phyloP scores from a whole-genome alignment of 2,797 vertebrate genomes.

The Acipenser ruthenus region DNA sequence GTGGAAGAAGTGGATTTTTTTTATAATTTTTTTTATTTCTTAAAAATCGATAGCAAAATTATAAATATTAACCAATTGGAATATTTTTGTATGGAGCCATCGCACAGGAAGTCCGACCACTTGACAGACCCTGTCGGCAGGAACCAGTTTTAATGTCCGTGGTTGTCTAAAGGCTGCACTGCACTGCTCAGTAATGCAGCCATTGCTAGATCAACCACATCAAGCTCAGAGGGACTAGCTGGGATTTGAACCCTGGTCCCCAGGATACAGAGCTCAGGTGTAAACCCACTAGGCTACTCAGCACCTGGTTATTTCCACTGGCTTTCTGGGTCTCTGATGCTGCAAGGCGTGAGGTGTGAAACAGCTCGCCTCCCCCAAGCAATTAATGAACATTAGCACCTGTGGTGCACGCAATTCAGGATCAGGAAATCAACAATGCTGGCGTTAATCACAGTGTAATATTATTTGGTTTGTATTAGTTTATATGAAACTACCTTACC shows the following conservation, averaged over 20 bases:
- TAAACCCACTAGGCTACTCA: background rate
- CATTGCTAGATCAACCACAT: constrained; percentile 45
- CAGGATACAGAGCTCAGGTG: too few species aligned
- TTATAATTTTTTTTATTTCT: background rate
- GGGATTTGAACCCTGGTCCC: background rate
- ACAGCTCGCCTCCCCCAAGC: too few species aligned
- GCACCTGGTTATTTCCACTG: background rate
- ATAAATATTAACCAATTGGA: background rate
- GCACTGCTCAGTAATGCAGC: background rate
- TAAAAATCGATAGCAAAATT: background rate
- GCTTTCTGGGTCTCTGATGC: background rate
- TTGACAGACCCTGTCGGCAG: constrained; percentile 49
- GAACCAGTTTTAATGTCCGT: constrained; percentile 65
- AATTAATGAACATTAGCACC: too few species aligned
- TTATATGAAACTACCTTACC: too few species aligned
- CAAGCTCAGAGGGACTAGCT: background rate
- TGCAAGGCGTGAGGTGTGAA: background rate
- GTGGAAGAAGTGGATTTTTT: background rate
- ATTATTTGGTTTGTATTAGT: too few species aligned
- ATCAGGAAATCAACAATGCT: too few species aligned
- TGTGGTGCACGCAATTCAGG: too few species aligned
- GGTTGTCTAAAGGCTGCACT: constrained; percentile 21
- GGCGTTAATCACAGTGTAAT: too few species aligned
- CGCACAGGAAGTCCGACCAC: constrained; percentile 37
- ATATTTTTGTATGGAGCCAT: constrained; percentile 62